phyloP scores from a whole-genome alignment of 2,797 vertebrate species.

The Chaetophractus vellerosus region DNA sequence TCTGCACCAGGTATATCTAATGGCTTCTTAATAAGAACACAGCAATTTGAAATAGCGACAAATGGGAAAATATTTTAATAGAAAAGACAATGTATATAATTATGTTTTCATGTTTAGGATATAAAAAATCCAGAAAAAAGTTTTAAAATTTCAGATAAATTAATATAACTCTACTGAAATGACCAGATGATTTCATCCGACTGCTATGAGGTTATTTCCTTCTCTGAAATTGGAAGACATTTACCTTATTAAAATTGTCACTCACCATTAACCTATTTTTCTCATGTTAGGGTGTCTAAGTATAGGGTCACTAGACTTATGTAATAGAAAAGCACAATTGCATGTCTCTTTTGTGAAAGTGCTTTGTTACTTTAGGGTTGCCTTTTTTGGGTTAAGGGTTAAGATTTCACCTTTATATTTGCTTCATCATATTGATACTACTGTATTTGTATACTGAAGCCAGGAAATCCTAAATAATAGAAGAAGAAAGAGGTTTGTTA shows the following conservation, averaged over 20 bases:
- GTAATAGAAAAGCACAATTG: not conserved
- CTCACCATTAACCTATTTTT: not conserved
- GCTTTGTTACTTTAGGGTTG: not conserved
- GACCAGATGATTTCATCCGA: slow-evolving; percentile 42
- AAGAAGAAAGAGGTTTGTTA: not conserved
- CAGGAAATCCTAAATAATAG: not conserved
- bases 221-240: slow-evolving; percentile 49
- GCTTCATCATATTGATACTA: not conserved
- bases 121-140: slow-evolving; percentile 41
- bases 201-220: not conserved
- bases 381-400: not conserved
- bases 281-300: not conserved
- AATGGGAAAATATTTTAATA: slow-evolving; percentile 39
- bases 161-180: slow-evolving; percentile 44
- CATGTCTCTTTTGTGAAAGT: not conserved
- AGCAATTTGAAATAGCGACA: slow-evolving; percentile 21
- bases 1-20: slow-evolving; percentile 1
- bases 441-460: not conserved
- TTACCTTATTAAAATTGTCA: slow-evolving; percentile 55
- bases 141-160: not conserved
- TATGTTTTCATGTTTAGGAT: slow-evolving; percentile 56
- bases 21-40: not conserved
- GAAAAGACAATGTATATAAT: not conserved
- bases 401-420: slow-evolving; percentile 15
- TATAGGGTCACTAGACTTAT: not conserved